Conservation (phyloP, 2,113 vertebrate genomes). For the Paralichthys olivaceus region DNA sequence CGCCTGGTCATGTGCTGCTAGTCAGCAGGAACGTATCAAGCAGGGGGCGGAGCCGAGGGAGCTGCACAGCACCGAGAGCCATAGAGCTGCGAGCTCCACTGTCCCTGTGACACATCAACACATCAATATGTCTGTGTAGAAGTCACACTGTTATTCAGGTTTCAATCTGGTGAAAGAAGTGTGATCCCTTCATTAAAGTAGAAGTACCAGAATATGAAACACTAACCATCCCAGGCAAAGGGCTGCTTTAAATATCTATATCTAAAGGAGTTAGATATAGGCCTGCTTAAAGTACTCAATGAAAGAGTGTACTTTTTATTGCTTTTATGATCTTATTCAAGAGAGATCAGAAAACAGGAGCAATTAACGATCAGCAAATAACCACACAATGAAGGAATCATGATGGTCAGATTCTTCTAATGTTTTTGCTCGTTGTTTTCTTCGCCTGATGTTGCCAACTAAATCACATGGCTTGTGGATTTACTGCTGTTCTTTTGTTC, state of each 20-base stretch:
- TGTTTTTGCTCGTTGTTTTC: not conserved
- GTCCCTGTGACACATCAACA: not conserved
- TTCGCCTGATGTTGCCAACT: not conserved
- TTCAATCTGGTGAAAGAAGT: too few species aligned
- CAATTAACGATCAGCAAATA: too few species aligned
- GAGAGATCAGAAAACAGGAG: too few species aligned
- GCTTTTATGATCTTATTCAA: too few species aligned
- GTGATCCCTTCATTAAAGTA: too few species aligned
- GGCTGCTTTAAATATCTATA: not conserved
- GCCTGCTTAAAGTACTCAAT: too few species aligned
- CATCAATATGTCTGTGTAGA: too few species aligned
- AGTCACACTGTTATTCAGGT: too few species aligned
- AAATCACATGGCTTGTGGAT: not conserved
- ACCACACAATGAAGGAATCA: too few species aligned
- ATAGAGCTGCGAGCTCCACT: slow-evolving; percentile 18
- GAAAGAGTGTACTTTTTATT: too few species aligned
- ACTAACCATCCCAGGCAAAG: not conserved
- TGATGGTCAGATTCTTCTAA: too few species aligned
- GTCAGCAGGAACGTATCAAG: slow-evolving; percentile 69
- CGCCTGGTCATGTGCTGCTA: slow-evolving; percentile 79
- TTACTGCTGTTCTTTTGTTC: not conserved
- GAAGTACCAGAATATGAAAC: too few species aligned
- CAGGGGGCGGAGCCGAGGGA: slow-evolving; percentile 49
- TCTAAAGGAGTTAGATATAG: not conserved
- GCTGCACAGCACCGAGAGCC: slow-evolving; percentile 8